Evolutionary conservation across 2,888 invertebrate species (phyloP), one percentile per base, ranked within the genome.

Genomic region (Drosophila falleni): DNA sequence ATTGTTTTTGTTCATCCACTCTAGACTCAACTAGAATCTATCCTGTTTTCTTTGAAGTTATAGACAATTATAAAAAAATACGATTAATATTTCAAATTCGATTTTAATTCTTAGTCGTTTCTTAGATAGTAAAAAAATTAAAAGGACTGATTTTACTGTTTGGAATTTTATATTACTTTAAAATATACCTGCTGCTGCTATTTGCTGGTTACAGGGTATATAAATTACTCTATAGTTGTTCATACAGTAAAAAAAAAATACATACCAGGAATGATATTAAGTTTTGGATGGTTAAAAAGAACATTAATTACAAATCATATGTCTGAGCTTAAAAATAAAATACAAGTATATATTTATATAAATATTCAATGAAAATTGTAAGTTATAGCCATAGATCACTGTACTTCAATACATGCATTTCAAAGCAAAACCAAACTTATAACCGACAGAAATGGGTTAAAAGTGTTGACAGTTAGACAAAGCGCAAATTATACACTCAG

Each of bases 381-480:
- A 5, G 33, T 9, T 0, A 13, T 42, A 60, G 15, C 39, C 0
- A 1, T 1, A 19, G 4, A 61, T 15, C 3, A 70, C 83, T 79
- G 74, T 82, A 64, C 31, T 33, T 41, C 6, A 39, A 35, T 63
- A 59, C 56, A 64, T 74, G 66, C 71, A 74, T 62, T 67, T 62
- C 23, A 60, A 68, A 54, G 31, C 46, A 26, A 51, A 72, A 66
- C 69, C 69, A 74, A 81, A 80, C 80, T 78, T 78, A 85, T 81
- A 75, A 69, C 63, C 70, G 46, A 61, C 75, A 85, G 81, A 83
- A 86, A 84, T 86, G 84, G 84, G 84, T 84, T 86, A 84, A 86
- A 86, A 84, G 84, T 84, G 87, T 84, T 84, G 84, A 84, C 84
- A 86, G 81, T 86, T 78, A 81, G 71, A 81, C 81, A 86, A 86